phyloP scores from a whole-genome alignment of 2,113 vertebrate genomes.

The Chamaea fasciata region DNA sequence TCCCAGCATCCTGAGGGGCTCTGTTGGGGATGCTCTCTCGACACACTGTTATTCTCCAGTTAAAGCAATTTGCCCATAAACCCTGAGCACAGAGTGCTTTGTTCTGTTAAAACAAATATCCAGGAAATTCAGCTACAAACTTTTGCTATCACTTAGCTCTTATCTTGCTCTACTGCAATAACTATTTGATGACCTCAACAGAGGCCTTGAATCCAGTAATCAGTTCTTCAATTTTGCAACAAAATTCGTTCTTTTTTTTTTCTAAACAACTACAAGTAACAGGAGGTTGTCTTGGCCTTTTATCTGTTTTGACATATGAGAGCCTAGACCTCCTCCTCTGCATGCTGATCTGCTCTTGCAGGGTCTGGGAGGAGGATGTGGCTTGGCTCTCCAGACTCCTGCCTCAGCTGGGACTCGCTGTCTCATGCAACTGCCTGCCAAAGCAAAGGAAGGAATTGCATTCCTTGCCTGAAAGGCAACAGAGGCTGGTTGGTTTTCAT shows the following conservation, averaged over 20 bases:
- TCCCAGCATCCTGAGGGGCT: background rate
- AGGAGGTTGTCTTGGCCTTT: background rate
- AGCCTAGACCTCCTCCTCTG: background rate
- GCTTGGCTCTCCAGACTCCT: background rate
- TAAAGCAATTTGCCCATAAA: background rate
- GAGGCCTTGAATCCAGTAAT: conserved; percentile 38
- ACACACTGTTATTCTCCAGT: background rate
- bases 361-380: background rate
- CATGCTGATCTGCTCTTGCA: background rate
- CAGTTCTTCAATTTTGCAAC: conserved; percentile 2
- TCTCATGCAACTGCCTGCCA: background rate
- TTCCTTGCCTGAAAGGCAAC: background rate
- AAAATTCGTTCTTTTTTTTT: background rate
- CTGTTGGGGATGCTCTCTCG: background rate
- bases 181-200: conserved; percentile 42
- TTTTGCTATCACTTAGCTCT: background rate
- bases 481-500: background rate
- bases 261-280: background rate
- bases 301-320: background rate
- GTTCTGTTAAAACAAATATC: background rate
- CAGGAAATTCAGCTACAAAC: background rate
- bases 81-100: background rate
- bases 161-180: conserved; percentile 31
- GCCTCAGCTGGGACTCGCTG: background rate
- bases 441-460: background rate